Percentiles rank a stretch among this genome's conserved stretches.
Evolutionary conservation across 2,888 invertebrate genomes (phyloP).

Genomic region (Polietes domitor): DNA sequence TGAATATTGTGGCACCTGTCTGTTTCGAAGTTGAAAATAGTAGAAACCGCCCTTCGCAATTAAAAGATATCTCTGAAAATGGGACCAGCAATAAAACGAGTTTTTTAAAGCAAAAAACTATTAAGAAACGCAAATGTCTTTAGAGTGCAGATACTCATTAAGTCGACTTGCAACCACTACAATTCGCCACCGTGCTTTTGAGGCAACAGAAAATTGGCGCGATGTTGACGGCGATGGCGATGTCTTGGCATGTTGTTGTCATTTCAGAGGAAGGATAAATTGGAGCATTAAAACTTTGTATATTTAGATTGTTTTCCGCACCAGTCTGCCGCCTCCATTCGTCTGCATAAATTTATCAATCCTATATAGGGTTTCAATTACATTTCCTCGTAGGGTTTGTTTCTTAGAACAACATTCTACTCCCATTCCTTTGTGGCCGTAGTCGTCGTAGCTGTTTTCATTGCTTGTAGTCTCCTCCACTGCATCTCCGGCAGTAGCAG

Average conservation of each 20-base stretch:
- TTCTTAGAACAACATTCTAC: conserved; percentile 30
- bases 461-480: conserved; percentile 16
- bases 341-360: conserved; percentile 35
- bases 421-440: conserved; percentile 22
- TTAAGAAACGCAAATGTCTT: too few species aligned
- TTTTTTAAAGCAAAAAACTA: too few species aligned
- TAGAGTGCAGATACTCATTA: background rate
- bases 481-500: conserved; percentile 34
- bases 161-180: background rate
- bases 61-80: too few species aligned
- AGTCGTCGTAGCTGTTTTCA: background rate
- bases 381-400: conserved; percentile 43
- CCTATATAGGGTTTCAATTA: conserved; percentile 53
- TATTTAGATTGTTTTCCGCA: conserved; percentile 12
- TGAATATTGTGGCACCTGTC: too few species aligned
- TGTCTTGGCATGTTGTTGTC: background rate
- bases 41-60: too few species aligned
- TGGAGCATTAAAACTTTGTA: conserved; percentile 51
- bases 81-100: too few species aligned
- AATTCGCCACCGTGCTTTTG: background rate
- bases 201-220: conserved; percentile 39
- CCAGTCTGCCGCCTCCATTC: background rate
- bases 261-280: conserved; percentile 39
- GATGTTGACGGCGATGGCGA: conserved; percentile 38
- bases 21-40: too few species aligned